Percentiles rank a stretch among this genome's conserved stretches.
Evolutionary conservation across 2,888 invertebrate genomes (phyloP).

Genomic region (Luperina nickerlii): DNA sequence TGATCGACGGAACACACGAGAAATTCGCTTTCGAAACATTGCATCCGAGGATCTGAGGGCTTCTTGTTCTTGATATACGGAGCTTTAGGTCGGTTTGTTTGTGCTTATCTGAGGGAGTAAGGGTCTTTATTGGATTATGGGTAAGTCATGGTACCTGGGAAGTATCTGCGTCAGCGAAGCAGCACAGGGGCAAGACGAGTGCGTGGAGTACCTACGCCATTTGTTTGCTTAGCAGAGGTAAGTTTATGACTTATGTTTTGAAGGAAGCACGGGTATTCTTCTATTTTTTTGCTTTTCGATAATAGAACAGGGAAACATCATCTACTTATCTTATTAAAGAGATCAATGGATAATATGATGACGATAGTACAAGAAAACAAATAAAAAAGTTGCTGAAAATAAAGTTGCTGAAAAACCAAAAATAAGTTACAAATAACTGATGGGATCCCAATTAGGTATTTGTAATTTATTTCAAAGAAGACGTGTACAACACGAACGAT

Average conservation of each 20-base stretch:
- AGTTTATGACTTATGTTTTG: not conserved
- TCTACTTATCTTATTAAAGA: not conserved
- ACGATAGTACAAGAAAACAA: too few relatives aligned
- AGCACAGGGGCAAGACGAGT: not conserved
- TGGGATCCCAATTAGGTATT: not conserved
- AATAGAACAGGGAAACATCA: not conserved
- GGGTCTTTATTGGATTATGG: slow-evolving; percentile 46
- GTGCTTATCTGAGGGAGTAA: slow-evolving; percentile 45
- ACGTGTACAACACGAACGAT: not conserved
- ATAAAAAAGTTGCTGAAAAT: not conserved
- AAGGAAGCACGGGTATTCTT: not conserved
- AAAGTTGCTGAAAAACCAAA: not conserved
- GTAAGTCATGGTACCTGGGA: slow-evolving; percentile 50
- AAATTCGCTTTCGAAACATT: slow-evolving; percentile 70
- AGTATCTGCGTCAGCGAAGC: slow-evolving; percentile 41
- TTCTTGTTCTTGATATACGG: slow-evolving; percentile 59
- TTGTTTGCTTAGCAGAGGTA: not conserved
- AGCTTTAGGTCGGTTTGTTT: slow-evolving; percentile 55
- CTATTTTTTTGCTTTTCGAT: not conserved
- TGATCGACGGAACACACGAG: slow-evolving; percentile 70
- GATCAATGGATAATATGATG: accelerated
- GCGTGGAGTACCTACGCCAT: not conserved
- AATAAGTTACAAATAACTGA: not conserved
- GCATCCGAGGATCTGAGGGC: slow-evolving; percentile 53
- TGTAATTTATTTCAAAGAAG: not conserved